Conservation (phyloP, 2,888 invertebrate species). For the Antheraea assamensis region DNA sequence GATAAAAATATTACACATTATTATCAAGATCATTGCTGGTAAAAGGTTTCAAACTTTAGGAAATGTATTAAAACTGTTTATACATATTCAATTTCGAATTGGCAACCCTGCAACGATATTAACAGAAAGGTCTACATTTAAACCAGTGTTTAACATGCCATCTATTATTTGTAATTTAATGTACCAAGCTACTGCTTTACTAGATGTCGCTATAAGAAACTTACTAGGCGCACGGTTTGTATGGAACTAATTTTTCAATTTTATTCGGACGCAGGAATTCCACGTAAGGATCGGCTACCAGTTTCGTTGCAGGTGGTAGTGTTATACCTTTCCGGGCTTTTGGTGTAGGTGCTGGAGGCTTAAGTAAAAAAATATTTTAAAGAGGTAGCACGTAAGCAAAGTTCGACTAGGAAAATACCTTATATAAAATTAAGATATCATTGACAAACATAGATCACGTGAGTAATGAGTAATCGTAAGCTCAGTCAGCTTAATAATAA, state of each 20-base stretch:
- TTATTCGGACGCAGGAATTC: conserved; percentile 59
- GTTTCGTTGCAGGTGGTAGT: conserved; percentile 52
- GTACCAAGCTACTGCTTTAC: background rate
- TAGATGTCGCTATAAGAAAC: conserved; percentile 33
- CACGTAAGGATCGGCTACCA: conserved; percentile 75
- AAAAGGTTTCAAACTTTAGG: background rate
- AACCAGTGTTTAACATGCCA: background rate
- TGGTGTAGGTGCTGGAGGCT: conserved; percentile 75
- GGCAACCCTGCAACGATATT: background rate
- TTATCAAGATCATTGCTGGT: background rate
- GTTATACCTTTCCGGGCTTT: conserved; percentile 52
- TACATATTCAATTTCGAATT: background rate
- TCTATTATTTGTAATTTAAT: background rate
- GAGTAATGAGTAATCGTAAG: background rate
- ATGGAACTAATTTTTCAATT: conserved; percentile 71
- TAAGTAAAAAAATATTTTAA: conserved; percentile 11
- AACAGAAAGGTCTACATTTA: background rate
- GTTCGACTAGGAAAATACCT: background rate
- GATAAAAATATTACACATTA: too few relatives aligned
- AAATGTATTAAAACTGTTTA: background rate
- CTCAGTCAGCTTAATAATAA: too few relatives aligned
- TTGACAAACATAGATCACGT: background rate
- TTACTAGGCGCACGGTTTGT: conserved; percentile 77
- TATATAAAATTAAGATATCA: background rate
- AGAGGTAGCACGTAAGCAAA: background rate